These are phyloP conservation scores for Pseudomyrmex concolor DNA, from an alignment of 1,140 invertebrate species.

Conservation along the genomic window DNA sequence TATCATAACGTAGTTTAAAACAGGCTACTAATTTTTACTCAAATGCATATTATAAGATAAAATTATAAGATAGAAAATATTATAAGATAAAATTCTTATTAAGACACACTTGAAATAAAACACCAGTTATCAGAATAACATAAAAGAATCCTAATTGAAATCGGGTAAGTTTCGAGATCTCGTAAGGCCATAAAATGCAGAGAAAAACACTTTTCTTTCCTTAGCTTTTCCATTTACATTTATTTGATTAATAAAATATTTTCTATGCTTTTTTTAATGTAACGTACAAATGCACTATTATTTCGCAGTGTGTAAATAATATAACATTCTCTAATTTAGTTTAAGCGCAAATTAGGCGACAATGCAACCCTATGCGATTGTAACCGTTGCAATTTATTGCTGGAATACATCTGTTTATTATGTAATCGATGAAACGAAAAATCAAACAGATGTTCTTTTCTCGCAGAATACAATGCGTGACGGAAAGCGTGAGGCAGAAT, in stretches of 20 bases:
- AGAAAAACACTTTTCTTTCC: too few relatives aligned
- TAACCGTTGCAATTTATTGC: background rate
- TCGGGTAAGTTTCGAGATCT: too few relatives aligned
- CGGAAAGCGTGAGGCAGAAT: background rate
- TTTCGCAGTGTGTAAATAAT: background rate
- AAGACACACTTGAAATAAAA: constrained; percentile 2
- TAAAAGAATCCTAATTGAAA: too few relatives aligned
- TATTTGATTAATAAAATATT: background rate
- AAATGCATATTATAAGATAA: background rate
- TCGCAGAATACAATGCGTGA: background rate
- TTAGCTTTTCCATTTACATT: background rate
- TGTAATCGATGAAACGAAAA: background rate
- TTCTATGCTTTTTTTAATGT: background rate
- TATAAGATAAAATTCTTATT: background rate
- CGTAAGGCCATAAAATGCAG: too few relatives aligned
- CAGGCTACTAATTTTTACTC: background rate
- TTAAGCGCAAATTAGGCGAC: background rate
- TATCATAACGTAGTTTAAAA: too few relatives aligned
- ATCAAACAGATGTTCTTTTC: constrained; percentile 18
- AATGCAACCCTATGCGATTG: background rate
- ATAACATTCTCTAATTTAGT: background rate
- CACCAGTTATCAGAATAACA: background rate
- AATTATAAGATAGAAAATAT: background rate
- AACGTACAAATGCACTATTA: background rate
- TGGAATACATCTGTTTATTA: background rate